These are phyloP conservation scores for Xanthorhoe spadicearia DNA, from an alignment of 2,888 invertebrate genomes.

Conservation along the genomic window DNA sequence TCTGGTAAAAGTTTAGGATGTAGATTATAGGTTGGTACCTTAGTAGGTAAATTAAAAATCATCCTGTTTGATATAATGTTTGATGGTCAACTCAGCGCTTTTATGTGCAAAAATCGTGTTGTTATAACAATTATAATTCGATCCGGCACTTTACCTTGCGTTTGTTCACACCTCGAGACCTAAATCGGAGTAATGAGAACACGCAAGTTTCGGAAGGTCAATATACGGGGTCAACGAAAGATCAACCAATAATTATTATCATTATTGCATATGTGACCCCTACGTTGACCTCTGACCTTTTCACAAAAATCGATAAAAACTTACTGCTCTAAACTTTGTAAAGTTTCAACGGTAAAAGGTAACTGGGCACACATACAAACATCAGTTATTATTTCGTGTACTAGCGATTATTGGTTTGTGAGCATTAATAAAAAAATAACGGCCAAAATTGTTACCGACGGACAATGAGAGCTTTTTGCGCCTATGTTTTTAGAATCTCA, in stretches of 20 bases:
- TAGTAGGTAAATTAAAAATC: background rate
- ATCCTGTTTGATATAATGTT: background rate
- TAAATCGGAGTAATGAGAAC: conserved; percentile 16
- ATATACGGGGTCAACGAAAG: conserved; percentile 26
- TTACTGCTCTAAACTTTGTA: background rate
- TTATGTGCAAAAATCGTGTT: background rate
- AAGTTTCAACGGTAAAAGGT: background rate
- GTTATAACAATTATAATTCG: conserved; percentile 2
- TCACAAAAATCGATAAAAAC: background rate
- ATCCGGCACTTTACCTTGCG: conserved; percentile 23
- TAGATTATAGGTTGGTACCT: too few relatives aligned
- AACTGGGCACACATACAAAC: background rate
- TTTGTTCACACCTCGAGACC: conserved; percentile 14
- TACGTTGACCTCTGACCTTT: conserved; percentile 7
- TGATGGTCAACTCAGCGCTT: background rate
- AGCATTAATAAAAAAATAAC: too few relatives aligned
- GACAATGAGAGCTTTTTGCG: too few relatives aligned
- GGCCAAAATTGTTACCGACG: too few relatives aligned
- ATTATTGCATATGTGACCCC: conserved; percentile 24
- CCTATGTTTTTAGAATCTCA: too few relatives aligned
- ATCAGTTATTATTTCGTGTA: background rate
- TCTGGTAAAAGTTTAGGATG: too few relatives aligned
- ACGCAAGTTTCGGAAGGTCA: conserved; percentile 24
- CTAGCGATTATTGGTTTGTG: too few relatives aligned
- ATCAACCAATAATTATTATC: conserved; percentile 12